These are phyloP conservation scores for Incurvaria masculella DNA, from an alignment of 2,888 invertebrate species.

Conservation along the genomic window DNA sequence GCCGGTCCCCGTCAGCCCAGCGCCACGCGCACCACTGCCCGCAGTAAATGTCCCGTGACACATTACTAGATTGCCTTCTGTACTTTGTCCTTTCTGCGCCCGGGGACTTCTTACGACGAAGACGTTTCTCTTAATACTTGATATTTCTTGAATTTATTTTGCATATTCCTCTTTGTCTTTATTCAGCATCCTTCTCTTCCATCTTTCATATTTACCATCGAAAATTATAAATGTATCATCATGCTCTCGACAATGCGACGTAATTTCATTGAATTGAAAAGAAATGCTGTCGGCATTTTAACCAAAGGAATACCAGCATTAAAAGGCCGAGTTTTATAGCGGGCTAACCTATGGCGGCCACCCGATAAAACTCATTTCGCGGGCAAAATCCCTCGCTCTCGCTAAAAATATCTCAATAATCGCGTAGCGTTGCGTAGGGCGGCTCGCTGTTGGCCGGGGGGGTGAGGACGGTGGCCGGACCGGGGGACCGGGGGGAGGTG, in stretches of 20 bases:
- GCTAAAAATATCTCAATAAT: constrained; percentile 22
- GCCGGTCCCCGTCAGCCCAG: neutral
- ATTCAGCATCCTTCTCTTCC: too few species aligned
- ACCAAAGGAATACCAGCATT: constrained; percentile 2
- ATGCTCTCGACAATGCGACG: too few species aligned
- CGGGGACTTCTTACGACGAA: too few species aligned
- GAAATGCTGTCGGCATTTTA: too few species aligned
- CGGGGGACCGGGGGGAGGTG: neutral
- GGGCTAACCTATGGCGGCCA: neutral
- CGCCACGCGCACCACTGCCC: neutral
- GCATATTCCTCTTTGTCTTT: too few species aligned
- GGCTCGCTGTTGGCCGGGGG: neutral
- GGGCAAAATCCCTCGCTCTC: constrained; percentile 13
- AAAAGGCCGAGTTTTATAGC: constrained; percentile 7
- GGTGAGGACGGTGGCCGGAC: neutral
- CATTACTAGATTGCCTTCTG: too few species aligned
- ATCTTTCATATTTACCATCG: too few species aligned
- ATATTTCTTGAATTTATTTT: too few species aligned
- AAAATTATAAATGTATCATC: too few species aligned
- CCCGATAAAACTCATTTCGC: constrained; percentile 15
- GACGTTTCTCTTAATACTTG: too few species aligned
- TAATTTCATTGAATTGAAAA: too few species aligned
- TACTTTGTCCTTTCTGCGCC: too few species aligned
- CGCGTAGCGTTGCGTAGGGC: neutral
- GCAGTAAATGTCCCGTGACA: neutral